Percentiles rank a stretch among this genome's conserved stretches.
These are phyloP conservation scores for Rhyzopertha dominica DNA, from an alignment of 1,140 invertebrate genomes.

Conservation along the genomic window DNA sequence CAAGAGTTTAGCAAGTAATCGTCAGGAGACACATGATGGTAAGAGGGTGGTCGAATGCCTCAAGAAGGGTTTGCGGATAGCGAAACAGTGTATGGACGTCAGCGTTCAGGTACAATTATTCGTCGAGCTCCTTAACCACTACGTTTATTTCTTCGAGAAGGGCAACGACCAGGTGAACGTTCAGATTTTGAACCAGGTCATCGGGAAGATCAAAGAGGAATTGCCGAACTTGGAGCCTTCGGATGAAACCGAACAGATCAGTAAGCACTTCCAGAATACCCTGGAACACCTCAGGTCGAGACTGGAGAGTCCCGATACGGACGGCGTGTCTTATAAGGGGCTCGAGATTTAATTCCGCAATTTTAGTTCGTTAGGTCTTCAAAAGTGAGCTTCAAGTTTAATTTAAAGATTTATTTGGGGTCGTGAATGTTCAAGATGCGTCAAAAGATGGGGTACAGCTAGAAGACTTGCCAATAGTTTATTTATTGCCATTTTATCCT, in stretches of 20 bases:
- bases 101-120: conserved; percentile 93
- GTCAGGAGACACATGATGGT: conserved; percentile 81
- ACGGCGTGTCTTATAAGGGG: conserved; percentile 60
- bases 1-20: conserved; percentile 62
- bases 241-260: conserved; percentile 94
- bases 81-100: conserved; percentile 96
- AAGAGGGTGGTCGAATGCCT: conserved; percentile 90
- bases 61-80: conserved; percentile 92
- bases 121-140: conserved; percentile 91
- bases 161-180: conserved; percentile 78
- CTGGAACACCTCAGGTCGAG: conserved; percentile 69
- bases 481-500: too few relatives aligned
- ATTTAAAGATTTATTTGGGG: too few relatives aligned
- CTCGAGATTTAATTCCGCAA: conserved; percentile 43
- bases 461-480: too few relatives aligned
- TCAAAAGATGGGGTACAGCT: too few relatives aligned
- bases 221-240: conserved; percentile 87
- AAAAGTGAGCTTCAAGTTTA: too few relatives aligned
- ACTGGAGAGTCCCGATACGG: conserved; percentile 59
- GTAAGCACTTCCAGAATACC: conserved; percentile 89
- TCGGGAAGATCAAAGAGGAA: conserved; percentile 88
- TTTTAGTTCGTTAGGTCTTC: too few relatives aligned
- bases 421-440: too few relatives aligned
- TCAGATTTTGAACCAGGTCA: conserved; percentile 77
- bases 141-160: conserved; percentile 91